Evolutionary conservation across 2,797 vertebrate genomes (phyloP).

Genomic region (Amblyraja radiata): DNA sequence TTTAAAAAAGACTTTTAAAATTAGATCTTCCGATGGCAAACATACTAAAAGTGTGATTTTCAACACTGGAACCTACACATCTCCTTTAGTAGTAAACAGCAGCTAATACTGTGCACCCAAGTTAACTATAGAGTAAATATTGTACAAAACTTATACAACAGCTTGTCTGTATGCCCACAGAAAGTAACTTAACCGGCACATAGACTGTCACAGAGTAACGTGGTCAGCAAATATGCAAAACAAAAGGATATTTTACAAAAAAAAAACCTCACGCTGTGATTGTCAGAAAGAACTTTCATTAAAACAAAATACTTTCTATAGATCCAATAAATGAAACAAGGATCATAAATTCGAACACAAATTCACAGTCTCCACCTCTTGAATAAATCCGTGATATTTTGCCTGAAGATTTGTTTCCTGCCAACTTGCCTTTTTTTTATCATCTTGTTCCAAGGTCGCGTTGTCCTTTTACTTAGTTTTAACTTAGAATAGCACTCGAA

Average conservation of each 20-base stretch:
- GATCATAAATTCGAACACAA: not conserved
- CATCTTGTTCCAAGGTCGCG: too few species aligned
- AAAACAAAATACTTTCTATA: not conserved
- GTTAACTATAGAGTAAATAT: conserved; percentile 20
- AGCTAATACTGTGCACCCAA: conserved; percentile 14
- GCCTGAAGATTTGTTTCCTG: not conserved
- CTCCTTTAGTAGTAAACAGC: conserved; percentile 7
- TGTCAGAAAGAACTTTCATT: conserved; percentile 30
- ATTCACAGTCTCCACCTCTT: not conserved
- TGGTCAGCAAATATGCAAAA: not conserved
- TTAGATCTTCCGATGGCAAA: conserved; percentile 25
- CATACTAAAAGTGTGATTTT: conserved; percentile 8
- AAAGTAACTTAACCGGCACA: conserved; percentile 68
- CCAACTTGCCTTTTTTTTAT: not conserved
- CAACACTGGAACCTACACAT: conserved; percentile 13
- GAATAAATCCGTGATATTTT: not conserved
- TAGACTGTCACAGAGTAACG: conserved; percentile 15
- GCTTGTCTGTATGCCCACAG: conserved; percentile 75
- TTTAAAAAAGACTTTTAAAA: conserved; percentile 13
- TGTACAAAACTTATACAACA: conserved; percentile 27
- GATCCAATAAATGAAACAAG: conserved; percentile 9
- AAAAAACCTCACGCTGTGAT: not conserved
- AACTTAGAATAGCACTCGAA: not conserved
- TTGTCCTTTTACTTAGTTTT: not conserved
- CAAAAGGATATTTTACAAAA: not conserved